Percentiles rank a stretch among this genome's conserved stretches.
Conservation (phyloP, 1,140 invertebrate genomes). For the Drosophila insularis region DNA sequence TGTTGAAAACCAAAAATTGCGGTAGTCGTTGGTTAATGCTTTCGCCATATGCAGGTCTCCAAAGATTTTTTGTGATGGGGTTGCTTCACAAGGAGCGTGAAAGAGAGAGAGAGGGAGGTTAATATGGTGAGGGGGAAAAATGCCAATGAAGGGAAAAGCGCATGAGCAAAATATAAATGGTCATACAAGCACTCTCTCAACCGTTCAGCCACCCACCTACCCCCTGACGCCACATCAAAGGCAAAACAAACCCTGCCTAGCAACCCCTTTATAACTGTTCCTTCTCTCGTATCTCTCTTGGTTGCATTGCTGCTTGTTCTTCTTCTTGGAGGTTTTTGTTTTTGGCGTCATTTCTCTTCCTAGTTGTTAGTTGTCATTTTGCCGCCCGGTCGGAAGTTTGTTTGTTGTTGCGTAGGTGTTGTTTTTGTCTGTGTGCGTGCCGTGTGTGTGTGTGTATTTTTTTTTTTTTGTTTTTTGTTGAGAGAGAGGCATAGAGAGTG, state of each 20-base stretch:
- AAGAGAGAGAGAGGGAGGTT: not conserved
- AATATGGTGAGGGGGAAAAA: constrained; percentile 42
- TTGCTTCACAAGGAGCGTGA: constrained; percentile 31
- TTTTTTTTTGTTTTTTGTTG: constrained; percentile 20
- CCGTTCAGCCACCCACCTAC: not conserved
- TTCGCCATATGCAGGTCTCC: not conserved
- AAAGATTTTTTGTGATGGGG: not conserved
- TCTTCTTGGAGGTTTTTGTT: not conserved
- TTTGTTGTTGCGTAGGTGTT: constrained; percentile 53
- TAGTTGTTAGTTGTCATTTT: constrained; percentile 62
- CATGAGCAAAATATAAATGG: constrained; percentile 45
- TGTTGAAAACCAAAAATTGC: constrained; percentile 45
- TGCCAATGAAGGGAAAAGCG: constrained; percentile 72
- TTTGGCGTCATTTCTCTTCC: constrained; percentile 35
- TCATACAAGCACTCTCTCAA: not conserved
- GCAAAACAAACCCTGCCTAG: constrained; percentile 7
- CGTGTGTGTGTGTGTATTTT: not conserved
- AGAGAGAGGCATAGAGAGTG: too few species aligned
- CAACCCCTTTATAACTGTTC: constrained; percentile 39
- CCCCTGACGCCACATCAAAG: not conserved
- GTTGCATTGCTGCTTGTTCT: constrained; percentile 4
- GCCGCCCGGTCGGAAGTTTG: constrained; percentile 64
- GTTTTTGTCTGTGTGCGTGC: not conserved
- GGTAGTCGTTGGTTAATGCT: constrained; percentile 33
- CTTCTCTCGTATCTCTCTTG: not conserved